Conservation (phyloP, 1,140 invertebrate species). For the Brachionus calyciflorus region DNA sequence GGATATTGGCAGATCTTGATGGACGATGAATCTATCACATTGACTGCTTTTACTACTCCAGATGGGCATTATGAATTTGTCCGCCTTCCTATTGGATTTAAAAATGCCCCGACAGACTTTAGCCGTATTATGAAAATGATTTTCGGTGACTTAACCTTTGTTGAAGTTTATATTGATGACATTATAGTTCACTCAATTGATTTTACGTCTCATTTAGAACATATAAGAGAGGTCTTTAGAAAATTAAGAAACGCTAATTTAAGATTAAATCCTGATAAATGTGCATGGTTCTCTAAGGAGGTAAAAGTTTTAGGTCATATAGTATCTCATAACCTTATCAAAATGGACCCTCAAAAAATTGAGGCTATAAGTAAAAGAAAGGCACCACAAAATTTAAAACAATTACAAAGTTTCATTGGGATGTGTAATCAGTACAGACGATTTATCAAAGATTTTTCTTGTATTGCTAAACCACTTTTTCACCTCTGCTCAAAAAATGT, state of each 20-base stretch:
- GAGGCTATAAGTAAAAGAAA: slow-evolving; percentile 49
- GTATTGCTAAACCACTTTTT: no score
- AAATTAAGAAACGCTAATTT: slow-evolving; percentile 50
- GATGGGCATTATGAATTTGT: background rate
- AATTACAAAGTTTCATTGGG: no score
- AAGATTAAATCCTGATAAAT: slow-evolving; percentile 48
- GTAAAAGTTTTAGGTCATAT: slow-evolving; percentile 55
- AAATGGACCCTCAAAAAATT: slow-evolving; percentile 39
- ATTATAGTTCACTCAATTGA: slow-evolving; percentile 57
- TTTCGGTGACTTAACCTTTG: slow-evolving; percentile 49
- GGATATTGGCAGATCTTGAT: slow-evolving; percentile 62
- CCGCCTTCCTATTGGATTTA: background rate
- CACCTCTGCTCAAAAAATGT: no score
- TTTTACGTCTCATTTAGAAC: no score
- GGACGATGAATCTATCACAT: slow-evolving; percentile 47
- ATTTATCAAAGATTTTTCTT: no score
- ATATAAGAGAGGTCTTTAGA: slow-evolving; percentile 54
- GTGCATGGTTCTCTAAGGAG: slow-evolving; percentile 48
- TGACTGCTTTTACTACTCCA: slow-evolving; percentile 49
- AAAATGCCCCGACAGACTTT: slow-evolving; percentile 51
- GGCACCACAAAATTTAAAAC: no score
- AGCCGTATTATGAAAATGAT: slow-evolving; percentile 62
- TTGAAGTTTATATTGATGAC: slow-evolving; percentile 43
- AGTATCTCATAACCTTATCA: slow-evolving; percentile 56
- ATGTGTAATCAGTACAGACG: no score